Percentiles rank a stretch among this genome's conserved stretches.
These are phyloP conservation scores for Pelusios castaneus DNA, from an alignment of 2,113 vertebrate species.

Conservation along the genomic window DNA sequence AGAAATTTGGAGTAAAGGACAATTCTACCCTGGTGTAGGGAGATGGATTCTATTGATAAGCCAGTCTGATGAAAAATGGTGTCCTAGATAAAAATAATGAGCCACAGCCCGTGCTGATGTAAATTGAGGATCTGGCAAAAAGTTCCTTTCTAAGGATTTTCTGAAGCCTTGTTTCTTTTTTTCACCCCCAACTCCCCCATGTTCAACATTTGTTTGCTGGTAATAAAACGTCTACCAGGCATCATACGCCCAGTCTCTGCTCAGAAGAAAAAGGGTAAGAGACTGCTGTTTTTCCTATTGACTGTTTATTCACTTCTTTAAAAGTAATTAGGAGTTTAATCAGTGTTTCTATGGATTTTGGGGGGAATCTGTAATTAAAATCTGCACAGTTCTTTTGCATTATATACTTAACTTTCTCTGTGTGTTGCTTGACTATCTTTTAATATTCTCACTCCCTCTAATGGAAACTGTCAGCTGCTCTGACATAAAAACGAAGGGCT, in stretches of 20 bases:
- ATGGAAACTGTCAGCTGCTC: conserved; percentile 48
- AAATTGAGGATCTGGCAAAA: not conserved
- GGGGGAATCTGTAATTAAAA: conserved; percentile 77
- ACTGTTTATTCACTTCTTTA: conserved; percentile 71
- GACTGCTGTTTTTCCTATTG: conserved; percentile 68
- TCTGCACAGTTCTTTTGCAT: conserved; percentile 61
- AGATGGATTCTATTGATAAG: not conserved
- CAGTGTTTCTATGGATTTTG: conserved; percentile 75
- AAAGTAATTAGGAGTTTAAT: conserved; percentile 77
- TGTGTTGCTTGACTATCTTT: conserved; percentile 47
- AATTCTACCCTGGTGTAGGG: not conserved
- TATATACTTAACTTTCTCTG: conserved; percentile 62
- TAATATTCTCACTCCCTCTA: conserved; percentile 56
- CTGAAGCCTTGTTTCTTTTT: conserved; percentile 22
- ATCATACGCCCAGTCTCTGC: conserved; percentile 20
- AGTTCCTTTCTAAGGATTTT: not conserved
- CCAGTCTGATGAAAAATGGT: not conserved
- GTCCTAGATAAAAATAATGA: not conserved
- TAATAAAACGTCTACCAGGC: conserved; percentile 29
- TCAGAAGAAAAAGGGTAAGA: conserved; percentile 42
- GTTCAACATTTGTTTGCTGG: not conserved
- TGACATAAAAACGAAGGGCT: not conserved
- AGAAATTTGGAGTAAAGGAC: not conserved
- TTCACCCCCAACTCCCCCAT: conserved; percentile 11
- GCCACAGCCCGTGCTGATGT: not conserved